Percentiles rank a stretch among this genome's conserved stretches.
Conservation (phyloP, 2,888 invertebrate genomes). For the Spisula solida region DNA sequence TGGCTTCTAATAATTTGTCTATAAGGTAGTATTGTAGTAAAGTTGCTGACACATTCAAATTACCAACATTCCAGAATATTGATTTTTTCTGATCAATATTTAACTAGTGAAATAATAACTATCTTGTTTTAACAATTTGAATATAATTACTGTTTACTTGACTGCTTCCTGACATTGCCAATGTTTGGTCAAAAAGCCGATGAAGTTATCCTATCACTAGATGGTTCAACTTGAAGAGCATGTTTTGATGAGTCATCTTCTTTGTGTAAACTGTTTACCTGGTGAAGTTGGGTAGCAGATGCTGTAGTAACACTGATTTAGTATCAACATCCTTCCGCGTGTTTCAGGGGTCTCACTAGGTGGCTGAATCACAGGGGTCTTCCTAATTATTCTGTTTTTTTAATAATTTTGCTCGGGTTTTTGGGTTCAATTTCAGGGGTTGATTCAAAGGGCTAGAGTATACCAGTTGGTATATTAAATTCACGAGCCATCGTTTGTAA, state of each 20-base stretch:
- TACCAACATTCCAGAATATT: too few relatives aligned
- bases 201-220: neutral
- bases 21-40: neutral
- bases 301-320: neutral
- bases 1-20: neutral
- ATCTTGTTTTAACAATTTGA: constrained; percentile 6
- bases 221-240: neutral
- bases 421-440: too few relatives aligned
- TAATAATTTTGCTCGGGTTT: too few relatives aligned
- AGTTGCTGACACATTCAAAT: neutral
- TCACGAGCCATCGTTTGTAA: too few relatives aligned
- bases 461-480: too few relatives aligned
- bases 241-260: constrained; percentile 9
- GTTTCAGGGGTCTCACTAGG: too few relatives aligned
- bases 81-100: too few relatives aligned
- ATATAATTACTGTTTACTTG: neutral
- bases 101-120: neutral
- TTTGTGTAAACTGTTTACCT: constrained; percentile 1
- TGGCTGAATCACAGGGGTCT: neutral
- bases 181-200: neutral
- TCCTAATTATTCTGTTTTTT: too few relatives aligned
- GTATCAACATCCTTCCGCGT: neutral
- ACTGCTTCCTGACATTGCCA: neutral
- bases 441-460: too few relatives aligned
- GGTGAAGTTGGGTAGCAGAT: neutral